Evolutionary conservation across 1,140 invertebrate genomes (phyloP).

Genomic region (Zaprionus gabonicus): DNA sequence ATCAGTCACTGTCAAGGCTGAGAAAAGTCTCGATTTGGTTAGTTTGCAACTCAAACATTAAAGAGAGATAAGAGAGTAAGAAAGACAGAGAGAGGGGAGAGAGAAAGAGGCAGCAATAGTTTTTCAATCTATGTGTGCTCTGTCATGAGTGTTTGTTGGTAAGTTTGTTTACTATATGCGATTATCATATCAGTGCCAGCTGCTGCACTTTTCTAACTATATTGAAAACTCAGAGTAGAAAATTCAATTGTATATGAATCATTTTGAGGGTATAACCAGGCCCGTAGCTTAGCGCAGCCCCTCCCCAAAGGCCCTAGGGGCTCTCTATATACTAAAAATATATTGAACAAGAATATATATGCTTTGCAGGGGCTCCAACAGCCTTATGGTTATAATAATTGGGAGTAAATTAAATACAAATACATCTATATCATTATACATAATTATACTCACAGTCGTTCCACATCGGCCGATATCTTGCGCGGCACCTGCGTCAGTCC

Average conservation of each 20-base stretch:
- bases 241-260: not conserved
- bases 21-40: not conserved
- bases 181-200: slow-evolving; percentile 32
- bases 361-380: too few species aligned
- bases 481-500: slow-evolving; percentile 91
- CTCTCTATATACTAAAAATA: too few species aligned
- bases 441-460: slow-evolving; percentile 92
- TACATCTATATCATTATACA: not conserved
- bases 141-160: not conserved
- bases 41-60: slow-evolving; percentile 30
- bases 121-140: not conserved
- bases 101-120: not conserved
- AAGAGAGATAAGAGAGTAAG: slow-evolving; percentile 2
- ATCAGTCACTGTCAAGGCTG: slow-evolving; percentile 46
- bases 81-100: not conserved
- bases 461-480: slow-evolving; percentile 90
- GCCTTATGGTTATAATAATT: too few species aligned
- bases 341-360: too few species aligned
- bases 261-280: not conserved
- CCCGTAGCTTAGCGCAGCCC: too few species aligned
- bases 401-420: not conserved
- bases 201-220: not conserved
- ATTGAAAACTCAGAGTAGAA: not conserved
- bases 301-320: too few species aligned
- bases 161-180: not conserved